phyloP scores from a whole-genome alignment of 1,140 invertebrate genomes.

The Heterodera schachtii region DNA sequence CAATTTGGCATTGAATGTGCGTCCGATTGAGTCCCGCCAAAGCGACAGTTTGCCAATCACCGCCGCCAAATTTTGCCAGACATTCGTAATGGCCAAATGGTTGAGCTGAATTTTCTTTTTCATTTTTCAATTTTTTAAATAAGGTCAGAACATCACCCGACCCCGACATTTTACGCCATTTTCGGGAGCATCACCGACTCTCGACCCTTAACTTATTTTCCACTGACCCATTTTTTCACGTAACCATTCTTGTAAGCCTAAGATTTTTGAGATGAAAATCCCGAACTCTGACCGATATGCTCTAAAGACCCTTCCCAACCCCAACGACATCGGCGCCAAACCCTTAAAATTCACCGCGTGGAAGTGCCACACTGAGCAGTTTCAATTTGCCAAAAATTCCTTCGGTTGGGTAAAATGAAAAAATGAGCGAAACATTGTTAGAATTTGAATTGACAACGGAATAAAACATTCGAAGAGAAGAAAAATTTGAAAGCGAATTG shows the following conservation, averaged over 20 bases:
- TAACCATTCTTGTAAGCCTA: too few species aligned
- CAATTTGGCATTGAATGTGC: neutral
- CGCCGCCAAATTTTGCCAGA: neutral
- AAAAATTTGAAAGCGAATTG: neutral
- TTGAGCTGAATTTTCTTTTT: neutral
- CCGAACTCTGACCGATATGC: too few species aligned
- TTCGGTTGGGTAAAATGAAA: neutral
- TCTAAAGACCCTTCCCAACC: too few species aligned
- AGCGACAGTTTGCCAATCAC: neutral
- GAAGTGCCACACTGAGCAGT: neutral
- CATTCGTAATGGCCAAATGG: conserved; percentile 2
- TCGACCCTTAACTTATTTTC: too few species aligned
- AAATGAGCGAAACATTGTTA: neutral
- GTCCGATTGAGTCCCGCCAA: neutral
- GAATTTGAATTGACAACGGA: neutral
- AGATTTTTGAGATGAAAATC: too few species aligned
- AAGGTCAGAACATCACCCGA: too few species aligned
- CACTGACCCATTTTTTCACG: too few species aligned
- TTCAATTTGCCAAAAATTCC: neutral
- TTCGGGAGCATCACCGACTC: too few species aligned
- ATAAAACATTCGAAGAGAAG: neutral
- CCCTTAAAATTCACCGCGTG: neutral
- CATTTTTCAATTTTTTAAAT: too few species aligned
- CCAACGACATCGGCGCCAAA: too few species aligned
- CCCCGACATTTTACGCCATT: too few species aligned